phyloP scores from a whole-genome alignment of 2,797 vertebrate species.

The Scolopax bukidnonensis region DNA sequence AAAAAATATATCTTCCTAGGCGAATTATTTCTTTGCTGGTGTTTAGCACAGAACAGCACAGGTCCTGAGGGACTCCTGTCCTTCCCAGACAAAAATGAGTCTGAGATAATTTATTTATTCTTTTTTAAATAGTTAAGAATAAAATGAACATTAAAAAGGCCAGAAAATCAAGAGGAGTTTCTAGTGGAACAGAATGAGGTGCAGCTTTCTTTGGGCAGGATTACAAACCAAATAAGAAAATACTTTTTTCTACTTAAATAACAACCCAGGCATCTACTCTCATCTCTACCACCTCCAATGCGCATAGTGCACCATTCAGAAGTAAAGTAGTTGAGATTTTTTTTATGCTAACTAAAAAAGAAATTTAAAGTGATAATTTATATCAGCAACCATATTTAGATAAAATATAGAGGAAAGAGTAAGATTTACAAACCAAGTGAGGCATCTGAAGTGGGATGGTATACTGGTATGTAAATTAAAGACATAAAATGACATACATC shows the following conservation, averaged over 20 bases:
- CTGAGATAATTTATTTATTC: neutral
- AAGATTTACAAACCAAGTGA: neutral
- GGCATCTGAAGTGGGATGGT: neutral
- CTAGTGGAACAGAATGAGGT: neutral
- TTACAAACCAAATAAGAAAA: conserved; percentile 13
- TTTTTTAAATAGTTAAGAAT: neutral
- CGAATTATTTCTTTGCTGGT: neutral
- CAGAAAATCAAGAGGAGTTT: neutral
- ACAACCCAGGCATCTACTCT: neutral
- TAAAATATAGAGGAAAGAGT: neutral
- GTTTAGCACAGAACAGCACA: neutral
- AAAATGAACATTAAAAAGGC: neutral
- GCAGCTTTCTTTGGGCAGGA: neutral
- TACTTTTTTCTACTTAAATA: neutral
- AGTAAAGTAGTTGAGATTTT: neutral
- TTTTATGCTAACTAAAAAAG: neutral
- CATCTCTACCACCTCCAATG: neutral
- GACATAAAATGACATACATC: neutral
- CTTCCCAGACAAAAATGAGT: neutral
- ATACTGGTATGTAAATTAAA: neutral
- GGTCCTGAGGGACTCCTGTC: neutral
- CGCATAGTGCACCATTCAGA: neutral
- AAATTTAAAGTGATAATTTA: conserved; percentile 26
- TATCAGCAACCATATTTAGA: neutral
- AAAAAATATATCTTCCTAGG: neutral